Evolutionary conservation across 2,888 invertebrate species (phyloP).

Genomic region (Chalcosyrphus nemorum): DNA sequence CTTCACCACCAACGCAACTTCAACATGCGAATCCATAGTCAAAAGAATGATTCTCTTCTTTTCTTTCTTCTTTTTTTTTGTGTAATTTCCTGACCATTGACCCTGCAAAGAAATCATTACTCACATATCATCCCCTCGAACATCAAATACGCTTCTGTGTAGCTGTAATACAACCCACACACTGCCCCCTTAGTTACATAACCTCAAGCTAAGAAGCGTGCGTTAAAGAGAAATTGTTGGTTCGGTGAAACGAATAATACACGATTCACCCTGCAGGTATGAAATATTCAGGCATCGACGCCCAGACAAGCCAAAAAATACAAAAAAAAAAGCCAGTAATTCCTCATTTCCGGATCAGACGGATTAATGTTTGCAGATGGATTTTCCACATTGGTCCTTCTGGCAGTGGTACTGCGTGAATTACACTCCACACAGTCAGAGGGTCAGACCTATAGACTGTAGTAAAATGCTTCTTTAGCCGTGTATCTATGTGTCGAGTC

Average conservation of each 20-base stretch:
- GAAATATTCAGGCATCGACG: conserved; percentile 59
- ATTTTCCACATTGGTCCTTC: conserved; percentile 66
- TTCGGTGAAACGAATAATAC: conserved; percentile 39
- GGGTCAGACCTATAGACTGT: too few species aligned
- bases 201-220: conserved; percentile 44
- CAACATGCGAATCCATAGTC: not conserved
- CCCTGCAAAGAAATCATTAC: conserved; percentile 38
- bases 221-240: conserved; percentile 14
- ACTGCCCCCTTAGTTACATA: conserved; percentile 49
- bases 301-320: conserved; percentile 50
- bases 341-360: conserved; percentile 73
- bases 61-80: conserved; percentile 12
- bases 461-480: conserved; percentile 53
- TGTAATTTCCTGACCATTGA: conserved; percentile 48
- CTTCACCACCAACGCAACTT: not conserved
- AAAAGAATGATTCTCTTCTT: not conserved
- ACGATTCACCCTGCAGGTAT: conserved; percentile 67
- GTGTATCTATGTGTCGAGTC: too few species aligned
- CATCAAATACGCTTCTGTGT: not conserved
- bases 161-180: not conserved
- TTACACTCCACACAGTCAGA: conserved; percentile 26
- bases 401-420: conserved; percentile 19
- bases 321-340: conserved; percentile 57
- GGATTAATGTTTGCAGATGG: conserved; percentile 73
- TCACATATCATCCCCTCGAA: conserved; percentile 16